Percentiles rank a stretch among this genome's conserved stretches.
phyloP scores from a whole-genome alignment of 2,113 vertebrate species.

The Sardina pilchardus region DNA sequence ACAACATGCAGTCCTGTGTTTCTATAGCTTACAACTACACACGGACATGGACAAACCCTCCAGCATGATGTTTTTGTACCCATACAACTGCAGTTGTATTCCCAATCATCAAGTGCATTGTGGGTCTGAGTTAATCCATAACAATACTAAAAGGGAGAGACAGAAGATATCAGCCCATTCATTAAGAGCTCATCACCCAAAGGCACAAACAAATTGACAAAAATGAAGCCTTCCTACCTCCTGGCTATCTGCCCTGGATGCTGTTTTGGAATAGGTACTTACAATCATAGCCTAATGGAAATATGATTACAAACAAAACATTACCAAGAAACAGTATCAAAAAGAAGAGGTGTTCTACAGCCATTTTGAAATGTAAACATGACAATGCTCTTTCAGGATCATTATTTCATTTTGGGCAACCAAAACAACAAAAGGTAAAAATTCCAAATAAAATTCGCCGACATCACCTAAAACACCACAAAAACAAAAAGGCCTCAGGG shows the following conservation, averaged over 20 bases:
- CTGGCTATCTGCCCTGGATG: background rate
- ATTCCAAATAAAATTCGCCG: slow-evolving; percentile 19
- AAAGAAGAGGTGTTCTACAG: slow-evolving; percentile 27
- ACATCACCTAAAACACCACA: slow-evolving; percentile 23
- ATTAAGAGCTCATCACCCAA: slow-evolving; percentile 38
- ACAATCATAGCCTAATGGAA: slow-evolving; percentile 30
- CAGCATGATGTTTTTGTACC: background rate
- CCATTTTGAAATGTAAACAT: slow-evolving; percentile 56
- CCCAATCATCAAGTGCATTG: background rate
- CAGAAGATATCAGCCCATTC: background rate
- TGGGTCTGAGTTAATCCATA: background rate
- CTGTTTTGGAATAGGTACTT: slow-evolving; percentile 14
- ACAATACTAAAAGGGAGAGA: background rate
- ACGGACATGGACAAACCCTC: background rate
- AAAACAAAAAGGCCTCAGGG: slow-evolving; percentile 20
- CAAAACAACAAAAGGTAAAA: slow-evolving; percentile 25
- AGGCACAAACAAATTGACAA: slow-evolving; percentile 82
- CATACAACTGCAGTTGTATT: background rate
- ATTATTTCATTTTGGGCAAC: slow-evolving; percentile 22
- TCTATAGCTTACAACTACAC: background rate
- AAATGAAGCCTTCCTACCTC: slow-evolving; percentile 49
- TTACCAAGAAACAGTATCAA: slow-evolving; percentile 49
- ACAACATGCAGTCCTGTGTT: background rate
- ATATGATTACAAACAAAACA: slow-evolving; percentile 53
- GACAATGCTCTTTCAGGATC: slow-evolving; percentile 48